Conservation (phyloP, 2,113 vertebrate species). For the Amphilophus citrinellus region DNA sequence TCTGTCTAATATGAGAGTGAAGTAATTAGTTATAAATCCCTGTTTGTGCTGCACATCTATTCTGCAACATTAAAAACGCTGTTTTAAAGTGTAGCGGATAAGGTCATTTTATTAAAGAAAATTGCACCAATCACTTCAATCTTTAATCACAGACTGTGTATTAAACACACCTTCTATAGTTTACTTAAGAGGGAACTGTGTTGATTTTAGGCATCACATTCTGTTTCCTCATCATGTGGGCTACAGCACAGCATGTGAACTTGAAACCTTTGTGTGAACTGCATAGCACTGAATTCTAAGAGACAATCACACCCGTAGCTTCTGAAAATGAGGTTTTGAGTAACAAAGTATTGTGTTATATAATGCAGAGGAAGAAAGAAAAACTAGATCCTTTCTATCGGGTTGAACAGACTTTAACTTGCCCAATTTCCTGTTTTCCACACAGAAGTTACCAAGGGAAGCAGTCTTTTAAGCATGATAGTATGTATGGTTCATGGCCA, state of each 20-base stretch:
- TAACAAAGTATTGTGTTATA: background rate
- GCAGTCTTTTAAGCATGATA: conserved; percentile 16
- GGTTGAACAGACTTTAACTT: conserved; percentile 12
- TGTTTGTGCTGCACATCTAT: background rate
- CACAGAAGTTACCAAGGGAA: conserved; percentile 14
- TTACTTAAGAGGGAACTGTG: conserved; percentile 19
- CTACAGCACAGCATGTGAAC: background rate
- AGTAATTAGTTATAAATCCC: background rate
- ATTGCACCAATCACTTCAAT: background rate
- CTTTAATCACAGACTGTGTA: background rate
- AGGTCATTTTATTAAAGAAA: no score
- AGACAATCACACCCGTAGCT: background rate
- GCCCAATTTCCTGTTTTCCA: conserved; percentile 38
- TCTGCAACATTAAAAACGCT: background rate
- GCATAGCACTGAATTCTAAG: background rate
- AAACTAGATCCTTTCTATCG: background rate
- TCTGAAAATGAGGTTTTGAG: background rate
- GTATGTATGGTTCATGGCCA: background rate
- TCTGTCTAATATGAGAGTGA: background rate
- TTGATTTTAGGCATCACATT: background rate
- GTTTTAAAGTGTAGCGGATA: background rate
- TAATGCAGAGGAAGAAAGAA: background rate
- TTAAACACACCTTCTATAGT: background rate
- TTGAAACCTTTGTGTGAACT: background rate
- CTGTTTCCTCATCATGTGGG: background rate